Evolutionary conservation across 2,888 invertebrate genomes (phyloP), one percentile per base, ranked within the genome.

Genomic region (Eudemis profundana): DNA sequence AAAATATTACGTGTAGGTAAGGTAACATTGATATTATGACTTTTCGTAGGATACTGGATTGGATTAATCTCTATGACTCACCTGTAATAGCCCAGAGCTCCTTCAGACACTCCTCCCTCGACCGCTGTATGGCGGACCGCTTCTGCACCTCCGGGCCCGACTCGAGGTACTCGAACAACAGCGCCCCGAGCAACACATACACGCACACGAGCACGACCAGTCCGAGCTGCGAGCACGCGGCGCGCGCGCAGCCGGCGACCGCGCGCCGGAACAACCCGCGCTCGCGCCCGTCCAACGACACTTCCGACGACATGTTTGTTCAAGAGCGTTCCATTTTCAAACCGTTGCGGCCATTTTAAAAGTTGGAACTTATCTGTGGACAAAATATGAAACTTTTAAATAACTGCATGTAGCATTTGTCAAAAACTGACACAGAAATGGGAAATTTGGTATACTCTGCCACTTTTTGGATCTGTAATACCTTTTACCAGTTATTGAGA

Each of bases 51-150:
- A n/a, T n/a, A n/a, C n/a, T n/a, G n/a, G n/a, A n/a, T n/a, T n/a
- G n/a, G n/a, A n/a, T n/a, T n/a, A n/a, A n/a, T n/a, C n/a, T n/a
- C 42, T 4, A 27, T 3, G 17, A 77, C 93, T 90, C 77, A 96
- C 96, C 96, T 93, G 96, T 96, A 74, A 96, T 96, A 70, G 95
- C 94, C 96, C 96, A 96, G 12, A 96, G 93, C 80, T 96, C 95
- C 72, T 94, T 93, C 72, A 96, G 83, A 73, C 96, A 96, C 82
- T 95, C 95, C 74, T 94, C 94, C 29, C 95, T 92, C 68, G 94
- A 94, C 70, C 93, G 89, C 74, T 94, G 93, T 69, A 95, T 94
- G 38, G 93, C 93, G 0, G 94, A 93, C 70, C 94, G 92, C 79
- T 95, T 94, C 74, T 94, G 93, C 70, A 94, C 90, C 74, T 94